Base-by-base conservation (phyloP, 2,113 vertebrate genomes). In the Oreochromis tanganicae region DNA sequence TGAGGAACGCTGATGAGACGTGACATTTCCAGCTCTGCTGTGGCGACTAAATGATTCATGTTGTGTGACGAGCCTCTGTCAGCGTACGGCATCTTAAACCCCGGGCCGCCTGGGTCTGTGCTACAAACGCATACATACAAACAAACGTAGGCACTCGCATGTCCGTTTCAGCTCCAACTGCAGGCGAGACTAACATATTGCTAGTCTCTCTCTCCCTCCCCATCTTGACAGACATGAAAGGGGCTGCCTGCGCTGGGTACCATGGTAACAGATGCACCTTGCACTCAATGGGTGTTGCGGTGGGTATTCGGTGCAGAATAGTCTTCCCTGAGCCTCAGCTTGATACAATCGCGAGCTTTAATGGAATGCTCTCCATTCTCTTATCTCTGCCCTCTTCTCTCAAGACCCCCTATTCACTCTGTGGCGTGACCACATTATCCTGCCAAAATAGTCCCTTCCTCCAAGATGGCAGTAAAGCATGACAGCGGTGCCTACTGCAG, bases 251-350 rank as follows among this genome's bases (percentile, higher is more conserved):
- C 73, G 92, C 90, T 41, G 87, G 96, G 88, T 96, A 91, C 96
- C 96, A 96, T 96, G 96, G 96, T 93, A 96, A 96, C 96, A 94
- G 94, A 96, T 95, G 94, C 95, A 96, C 93, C 95, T 96, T 95
- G 91, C 85, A 85, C 80, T 93, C 84, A 19, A 88, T 92, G 93
- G 90, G 88, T 90, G 90, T 88, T 91, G 87, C 46, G 84, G 86
- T 87, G 90, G 89, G 90, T 91, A 38, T 90, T 93, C 55, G 12
- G 83, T 81, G 86, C 89, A 93, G 93, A 92, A 92, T 85, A 90
- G 88, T 92, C 91, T 89, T 92, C 87, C 90, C 89, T 43, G 85
- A 89, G 88, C 88, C 84, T 85, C 9, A 2, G 68, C 86, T 83
- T 85, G 93, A 95, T 94, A 93, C 84, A 88, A 95, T 94, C 89